Percentiles rank a stretch among this genome's conserved stretches.
phyloP scores from a whole-genome alignment of 2,888 invertebrate genomes.

The Trissolcus japonicus region DNA sequence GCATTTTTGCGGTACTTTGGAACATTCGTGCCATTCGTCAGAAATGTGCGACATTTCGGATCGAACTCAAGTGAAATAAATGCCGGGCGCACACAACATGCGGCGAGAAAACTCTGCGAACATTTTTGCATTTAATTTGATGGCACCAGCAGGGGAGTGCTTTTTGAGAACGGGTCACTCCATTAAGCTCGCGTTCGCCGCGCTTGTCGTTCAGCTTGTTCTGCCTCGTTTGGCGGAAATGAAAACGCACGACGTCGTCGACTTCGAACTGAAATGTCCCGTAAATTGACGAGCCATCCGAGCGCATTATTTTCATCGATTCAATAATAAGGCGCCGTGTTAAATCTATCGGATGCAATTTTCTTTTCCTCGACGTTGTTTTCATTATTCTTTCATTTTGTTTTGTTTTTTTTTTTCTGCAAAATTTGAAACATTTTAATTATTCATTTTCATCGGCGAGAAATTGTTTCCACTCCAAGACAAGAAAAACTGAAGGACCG shows the following conservation, averaged over 20 bases:
- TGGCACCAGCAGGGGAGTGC: constrained; percentile 33
- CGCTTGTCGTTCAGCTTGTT: constrained; percentile 39
- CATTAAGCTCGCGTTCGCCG: constrained; percentile 45
- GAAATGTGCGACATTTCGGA: constrained; percentile 32
- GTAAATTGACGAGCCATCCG: constrained; percentile 26
- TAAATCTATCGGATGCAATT: constrained; percentile 15
- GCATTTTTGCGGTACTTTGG: constrained; percentile 19
- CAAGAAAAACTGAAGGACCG: too few relatives aligned
- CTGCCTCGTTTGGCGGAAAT: constrained; percentile 48
- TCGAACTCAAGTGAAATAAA: constrained; percentile 44
- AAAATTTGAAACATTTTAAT: too few relatives aligned
- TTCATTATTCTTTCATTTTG: too few relatives aligned
- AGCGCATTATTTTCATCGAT: constrained; percentile 41
- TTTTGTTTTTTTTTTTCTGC: too few relatives aligned
- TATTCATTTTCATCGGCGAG: too few relatives aligned
- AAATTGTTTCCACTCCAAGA: too few relatives aligned
- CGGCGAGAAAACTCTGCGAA: constrained; percentile 15
- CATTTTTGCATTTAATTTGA: constrained; percentile 50
- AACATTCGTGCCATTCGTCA: constrained; percentile 12
- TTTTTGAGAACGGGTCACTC: constrained; percentile 46
- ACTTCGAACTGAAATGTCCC: constrained; percentile 32
- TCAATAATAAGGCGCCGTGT: constrained; percentile 23
- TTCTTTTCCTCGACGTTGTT: too few relatives aligned
- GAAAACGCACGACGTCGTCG: constrained; percentile 40
- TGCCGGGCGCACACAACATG: constrained; percentile 24